These are phyloP conservation scores for Pseudomugil gertrudae DNA, from an alignment of 2,797 vertebrate species.

Conservation along the genomic window DNA sequence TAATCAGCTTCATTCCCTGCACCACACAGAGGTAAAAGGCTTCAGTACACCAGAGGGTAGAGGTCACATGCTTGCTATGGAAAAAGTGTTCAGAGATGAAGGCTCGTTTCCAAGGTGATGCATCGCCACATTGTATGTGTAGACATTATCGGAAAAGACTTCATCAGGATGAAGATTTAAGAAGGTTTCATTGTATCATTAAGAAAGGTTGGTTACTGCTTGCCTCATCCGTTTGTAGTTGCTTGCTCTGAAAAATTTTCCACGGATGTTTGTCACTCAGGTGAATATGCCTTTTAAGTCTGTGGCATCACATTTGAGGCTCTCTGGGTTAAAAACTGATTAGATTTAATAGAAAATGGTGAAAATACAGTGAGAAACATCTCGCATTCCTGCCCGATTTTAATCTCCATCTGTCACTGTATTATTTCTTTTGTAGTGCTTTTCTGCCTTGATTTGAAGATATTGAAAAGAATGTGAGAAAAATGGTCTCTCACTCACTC, in stretches of 20 bases:
- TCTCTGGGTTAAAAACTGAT: not conserved
- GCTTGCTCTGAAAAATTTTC: constrained; percentile 11
- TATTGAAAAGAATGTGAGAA: constrained; percentile 20
- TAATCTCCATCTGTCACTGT: constrained; percentile 14
- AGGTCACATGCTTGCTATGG: constrained; percentile 67
- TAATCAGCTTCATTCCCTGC: constrained; percentile 24
- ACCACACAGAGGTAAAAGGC: constrained; percentile 14
- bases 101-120: constrained; percentile 72
- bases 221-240: constrained; percentile 11
- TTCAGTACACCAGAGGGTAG: constrained; percentile 33
- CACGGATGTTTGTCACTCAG: constrained; percentile 18
- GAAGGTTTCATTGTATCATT: constrained; percentile 20
- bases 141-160: constrained; percentile 37
- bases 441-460: constrained; percentile 37
- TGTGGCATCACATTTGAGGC: not conserved
- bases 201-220: not conserved
- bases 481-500: too few relatives aligned
- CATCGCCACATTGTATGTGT: constrained; percentile 28
- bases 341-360: not conserved
- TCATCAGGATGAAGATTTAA: constrained; percentile 9
- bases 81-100: constrained; percentile 52
- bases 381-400: constrained; percentile 2
- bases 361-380: constrained; percentile 4
- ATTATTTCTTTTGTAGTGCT: constrained; percentile 15
- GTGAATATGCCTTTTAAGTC: constrained; percentile 34